A percentile compares a stretch with the other conserved stretches of the same genome.
Conservation (phyloP, 2,113 vertebrate species). For the Barnardius zonarius region DNA sequence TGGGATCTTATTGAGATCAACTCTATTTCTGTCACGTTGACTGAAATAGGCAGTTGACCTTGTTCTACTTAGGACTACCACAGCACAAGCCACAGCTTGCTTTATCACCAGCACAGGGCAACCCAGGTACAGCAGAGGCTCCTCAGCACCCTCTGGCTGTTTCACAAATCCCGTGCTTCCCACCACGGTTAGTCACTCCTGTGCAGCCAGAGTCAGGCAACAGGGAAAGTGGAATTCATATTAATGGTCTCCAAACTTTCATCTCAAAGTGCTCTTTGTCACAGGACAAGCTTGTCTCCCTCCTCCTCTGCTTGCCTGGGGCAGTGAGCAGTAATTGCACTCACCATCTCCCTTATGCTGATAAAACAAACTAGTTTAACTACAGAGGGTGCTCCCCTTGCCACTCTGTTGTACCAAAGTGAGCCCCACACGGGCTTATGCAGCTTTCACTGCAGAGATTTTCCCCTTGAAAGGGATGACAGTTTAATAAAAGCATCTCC, state of each 20-base stretch:
- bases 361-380: background rate
- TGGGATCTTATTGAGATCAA: conserved; percentile 56
- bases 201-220: background rate
- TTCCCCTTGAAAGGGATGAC: background rate
- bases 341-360: background rate
- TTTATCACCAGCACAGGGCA: background rate
- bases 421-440: background rate
- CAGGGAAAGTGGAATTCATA: background rate
- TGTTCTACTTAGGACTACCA: conserved; percentile 39
- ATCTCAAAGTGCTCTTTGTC: background rate
- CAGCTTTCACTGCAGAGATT: background rate
- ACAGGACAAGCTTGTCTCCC: background rate
- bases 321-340: background rate
- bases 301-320: background rate
- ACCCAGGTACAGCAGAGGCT: background rate
- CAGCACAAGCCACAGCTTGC: background rate
- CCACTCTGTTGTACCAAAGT: background rate
- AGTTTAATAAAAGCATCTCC: background rate
- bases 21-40: conserved; percentile 57
- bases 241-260: background rate
- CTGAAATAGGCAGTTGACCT: conserved; percentile 49
- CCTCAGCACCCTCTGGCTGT: background rate
- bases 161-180: background rate
- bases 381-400: background rate
- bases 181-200: fast-evolving